Conservation (phyloP, 64 coral and sea anemone genomes). For the Montipora sp. region DNA sequence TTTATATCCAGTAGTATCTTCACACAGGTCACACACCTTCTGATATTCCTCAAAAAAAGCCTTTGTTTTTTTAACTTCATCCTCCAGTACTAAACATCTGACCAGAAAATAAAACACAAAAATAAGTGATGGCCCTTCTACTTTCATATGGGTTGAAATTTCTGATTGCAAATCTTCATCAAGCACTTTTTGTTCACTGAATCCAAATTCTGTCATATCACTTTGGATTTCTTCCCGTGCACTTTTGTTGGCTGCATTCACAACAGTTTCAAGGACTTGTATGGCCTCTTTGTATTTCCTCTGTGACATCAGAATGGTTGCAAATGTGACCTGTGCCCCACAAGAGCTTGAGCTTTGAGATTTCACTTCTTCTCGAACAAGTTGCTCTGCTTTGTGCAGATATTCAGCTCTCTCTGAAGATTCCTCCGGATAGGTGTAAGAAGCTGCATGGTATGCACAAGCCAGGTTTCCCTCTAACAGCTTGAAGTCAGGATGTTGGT, state of each 20-base stretch:
- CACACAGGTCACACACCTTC: constrained; percentile 58
- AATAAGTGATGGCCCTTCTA: constrained; percentile 55
- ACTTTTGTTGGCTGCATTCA: constrained; percentile 13
- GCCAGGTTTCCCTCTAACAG: constrained; percentile 38
- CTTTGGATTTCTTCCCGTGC: constrained; percentile 51
- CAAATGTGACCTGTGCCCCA: constrained; percentile 34
- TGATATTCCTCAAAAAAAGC: constrained; percentile 36
- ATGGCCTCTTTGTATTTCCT: constrained; percentile 53
- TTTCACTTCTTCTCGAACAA: constrained; percentile 42
- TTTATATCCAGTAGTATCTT: constrained; percentile 58
- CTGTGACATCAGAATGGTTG: constrained; percentile 56
- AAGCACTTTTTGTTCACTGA: constrained; percentile 46
- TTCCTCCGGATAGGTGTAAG: constrained; percentile 59
- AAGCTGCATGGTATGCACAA: constrained; percentile 65
- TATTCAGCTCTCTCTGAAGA: constrained; percentile 47
- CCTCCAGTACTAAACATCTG: constrained; percentile 44
- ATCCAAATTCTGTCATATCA: constrained; percentile 59
- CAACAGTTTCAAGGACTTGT: constrained; percentile 51
- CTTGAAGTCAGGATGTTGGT: constrained; percentile 56
- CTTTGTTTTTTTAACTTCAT: constrained; percentile 28
- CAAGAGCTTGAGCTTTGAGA: constrained; percentile 39
- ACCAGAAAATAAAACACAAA: constrained; percentile 50
- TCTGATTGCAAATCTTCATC: constrained; percentile 59
- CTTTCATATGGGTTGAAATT: constrained; percentile 60
- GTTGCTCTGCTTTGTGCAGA: constrained; percentile 41